phyloP scores from a whole-genome alignment of 2,888 invertebrate species.

The Auanema freiburgensis region DNA sequence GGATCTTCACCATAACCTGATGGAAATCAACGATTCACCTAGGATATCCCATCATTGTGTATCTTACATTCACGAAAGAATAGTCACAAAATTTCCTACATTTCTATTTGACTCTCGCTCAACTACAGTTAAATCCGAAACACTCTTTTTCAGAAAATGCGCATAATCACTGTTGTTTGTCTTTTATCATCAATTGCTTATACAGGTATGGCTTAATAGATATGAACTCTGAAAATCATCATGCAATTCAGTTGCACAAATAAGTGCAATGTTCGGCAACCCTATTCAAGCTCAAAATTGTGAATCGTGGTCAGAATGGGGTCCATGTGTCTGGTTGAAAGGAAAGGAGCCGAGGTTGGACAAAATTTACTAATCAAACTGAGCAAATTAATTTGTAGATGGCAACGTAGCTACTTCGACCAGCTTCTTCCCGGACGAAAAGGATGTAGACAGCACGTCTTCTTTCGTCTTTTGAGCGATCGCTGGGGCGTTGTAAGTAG shows the following conservation, averaged over 20 bases:
- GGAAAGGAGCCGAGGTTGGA: constrained; percentile 44
- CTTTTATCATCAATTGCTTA: no score
- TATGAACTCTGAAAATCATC: no score
- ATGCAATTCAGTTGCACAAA: constrained; percentile 42
- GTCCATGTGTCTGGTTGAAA: constrained; percentile 62
- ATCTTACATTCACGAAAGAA: no score
- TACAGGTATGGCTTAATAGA: no score
- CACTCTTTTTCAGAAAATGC: no score
- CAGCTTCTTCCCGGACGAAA: constrained; percentile 60
- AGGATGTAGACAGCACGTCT: constrained; percentile 62
- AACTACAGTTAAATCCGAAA: no score
- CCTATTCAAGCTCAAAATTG: constrained; percentile 56
- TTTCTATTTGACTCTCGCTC: no score
- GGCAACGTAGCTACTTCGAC: constrained; percentile 58
- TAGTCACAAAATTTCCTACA: no score
- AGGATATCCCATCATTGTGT: no score
- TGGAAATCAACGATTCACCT: no score
- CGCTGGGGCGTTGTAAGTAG: constrained; percentile 59
- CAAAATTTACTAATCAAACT: neutral
- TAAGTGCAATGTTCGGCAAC: constrained; percentile 61
- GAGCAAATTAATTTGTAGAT: constrained; percentile 25
- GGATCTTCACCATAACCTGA: no score
- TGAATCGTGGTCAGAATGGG: constrained; percentile 59
- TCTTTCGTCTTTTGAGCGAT: constrained; percentile 59
- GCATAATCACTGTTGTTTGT: no score